Evolutionary conservation across 2,113 vertebrate species (phyloP).

Genomic region (Bucco capensis): DNA sequence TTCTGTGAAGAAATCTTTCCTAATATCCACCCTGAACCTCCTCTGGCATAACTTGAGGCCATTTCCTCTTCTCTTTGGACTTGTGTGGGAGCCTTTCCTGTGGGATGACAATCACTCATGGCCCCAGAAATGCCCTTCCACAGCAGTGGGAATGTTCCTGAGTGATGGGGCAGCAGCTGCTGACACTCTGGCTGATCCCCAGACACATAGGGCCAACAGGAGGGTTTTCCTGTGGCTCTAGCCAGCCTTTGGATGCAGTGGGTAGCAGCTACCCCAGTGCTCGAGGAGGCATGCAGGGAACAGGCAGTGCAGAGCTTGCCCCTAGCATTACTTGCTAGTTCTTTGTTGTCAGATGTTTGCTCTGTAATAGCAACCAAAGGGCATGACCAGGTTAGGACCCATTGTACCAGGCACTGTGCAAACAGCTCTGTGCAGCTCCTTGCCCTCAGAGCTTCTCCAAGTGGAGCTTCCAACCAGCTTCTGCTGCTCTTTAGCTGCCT

Average conservation of each 20-base stretch:
- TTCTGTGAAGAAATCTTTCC: no score
- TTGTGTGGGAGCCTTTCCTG: neutral
- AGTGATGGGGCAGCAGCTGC: neutral
- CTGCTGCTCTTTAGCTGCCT: neutral
- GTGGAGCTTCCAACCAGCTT: neutral
- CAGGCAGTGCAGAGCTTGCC: neutral
- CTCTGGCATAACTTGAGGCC: no score
- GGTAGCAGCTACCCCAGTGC: neutral
- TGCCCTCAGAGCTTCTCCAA: neutral
- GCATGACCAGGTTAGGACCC: constrained; percentile 57
- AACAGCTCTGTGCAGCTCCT: neutral
- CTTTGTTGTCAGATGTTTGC: constrained; percentile 50
- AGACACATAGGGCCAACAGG: no score
- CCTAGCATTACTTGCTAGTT: neutral
- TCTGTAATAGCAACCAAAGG: constrained; percentile 42
- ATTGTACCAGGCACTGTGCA: constrained; percentile 44
- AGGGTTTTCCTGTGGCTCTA: neutral
- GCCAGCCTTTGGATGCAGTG: fast-evolving
- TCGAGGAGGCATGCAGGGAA: neutral
- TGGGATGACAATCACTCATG: neutral
- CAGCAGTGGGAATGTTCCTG: neutral
- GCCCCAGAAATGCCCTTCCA: neutral
- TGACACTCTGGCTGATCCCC: neutral
- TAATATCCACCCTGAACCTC: no score
- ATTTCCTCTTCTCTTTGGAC: neutral